These are phyloP conservation scores for Malurus cyaneus DNA, from an alignment of 2,113 vertebrate genomes.

Conservation along the genomic window DNA sequence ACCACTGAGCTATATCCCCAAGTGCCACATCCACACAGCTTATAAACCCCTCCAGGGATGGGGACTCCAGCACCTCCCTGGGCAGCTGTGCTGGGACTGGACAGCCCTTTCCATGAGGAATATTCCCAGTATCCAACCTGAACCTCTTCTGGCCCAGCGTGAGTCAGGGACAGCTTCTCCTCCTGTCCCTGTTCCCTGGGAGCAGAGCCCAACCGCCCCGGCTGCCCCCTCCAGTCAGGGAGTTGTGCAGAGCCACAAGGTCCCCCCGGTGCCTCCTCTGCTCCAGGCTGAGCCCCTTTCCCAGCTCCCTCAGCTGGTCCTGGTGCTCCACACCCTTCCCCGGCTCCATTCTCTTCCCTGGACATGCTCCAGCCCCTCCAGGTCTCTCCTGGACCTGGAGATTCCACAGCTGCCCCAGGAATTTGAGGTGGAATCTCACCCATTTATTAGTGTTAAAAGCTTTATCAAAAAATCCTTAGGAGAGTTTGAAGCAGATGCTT, in stretches of 20 bases:
- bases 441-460: not conserved
- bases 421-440: not conserved
- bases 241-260: not conserved
- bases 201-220: rapidly evolving
- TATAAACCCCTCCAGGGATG: rapidly evolving
- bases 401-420: not conserved
- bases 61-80: rapidly evolving
- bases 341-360: rapidly evolving
- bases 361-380: rapidly evolving
- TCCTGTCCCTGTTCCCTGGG: not conserved
- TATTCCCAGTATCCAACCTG: rapidly evolving
- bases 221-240: not conserved
- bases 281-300: not conserved
- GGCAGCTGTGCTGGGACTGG: not conserved
- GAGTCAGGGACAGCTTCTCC: not conserved
- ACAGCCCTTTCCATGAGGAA: rapidly evolving
- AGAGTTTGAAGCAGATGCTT: not conserved
- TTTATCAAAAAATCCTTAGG: not conserved
- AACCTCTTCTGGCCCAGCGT: not conserved
- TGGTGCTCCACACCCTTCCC: not conserved
- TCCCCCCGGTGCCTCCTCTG: not conserved
- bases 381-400: not conserved
- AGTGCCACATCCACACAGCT: rapidly evolving
- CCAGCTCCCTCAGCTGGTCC: not conserved
- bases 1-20: not conserved